phyloP scores from a whole-genome alignment of 2,888 invertebrate genomes.

The Oscheius sp. region DNA sequence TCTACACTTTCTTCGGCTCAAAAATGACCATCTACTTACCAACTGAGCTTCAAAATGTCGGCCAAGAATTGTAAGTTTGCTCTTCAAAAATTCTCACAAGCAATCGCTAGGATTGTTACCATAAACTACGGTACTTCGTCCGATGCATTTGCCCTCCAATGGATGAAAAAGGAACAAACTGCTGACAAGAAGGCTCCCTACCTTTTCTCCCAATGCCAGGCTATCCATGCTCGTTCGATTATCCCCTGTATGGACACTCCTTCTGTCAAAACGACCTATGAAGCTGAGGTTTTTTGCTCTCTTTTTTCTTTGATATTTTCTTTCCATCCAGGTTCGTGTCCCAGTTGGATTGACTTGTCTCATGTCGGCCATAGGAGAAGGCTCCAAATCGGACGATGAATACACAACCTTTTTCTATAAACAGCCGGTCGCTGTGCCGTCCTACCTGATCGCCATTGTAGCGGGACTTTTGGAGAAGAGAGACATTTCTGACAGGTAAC shows the following conservation, averaged over 20 bases:
- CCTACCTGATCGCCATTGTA: conserved; percentile 88
- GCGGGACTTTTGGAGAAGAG: conserved; percentile 80
- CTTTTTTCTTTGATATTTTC: background rate
- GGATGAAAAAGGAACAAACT: conserved; percentile 87
- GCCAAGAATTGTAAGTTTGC: conserved; percentile 37
- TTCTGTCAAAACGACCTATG: conserved; percentile 85
- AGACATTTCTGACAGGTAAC: conserved; percentile 72
- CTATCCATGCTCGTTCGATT: conserved; percentile 75
- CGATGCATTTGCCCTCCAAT: conserved; percentile 80
- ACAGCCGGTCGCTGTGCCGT: conserved; percentile 82
- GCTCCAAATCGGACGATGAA: conserved; percentile 53
- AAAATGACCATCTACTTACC: conserved; percentile 54
- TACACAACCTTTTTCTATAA: conserved; percentile 60
- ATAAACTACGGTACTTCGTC: conserved; percentile 60
- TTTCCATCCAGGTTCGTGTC: conserved; percentile 77
- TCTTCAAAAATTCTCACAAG: too few species aligned
- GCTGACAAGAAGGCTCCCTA: conserved; percentile 79
- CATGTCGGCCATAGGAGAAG: conserved; percentile 81
- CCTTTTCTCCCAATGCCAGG: conserved; percentile 61
- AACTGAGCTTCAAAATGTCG: conserved; percentile 40
- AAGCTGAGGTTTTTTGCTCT: conserved; percentile 75
- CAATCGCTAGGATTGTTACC: conserved; percentile 34
- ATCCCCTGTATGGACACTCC: conserved; percentile 95
- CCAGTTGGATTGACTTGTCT: conserved; percentile 82
- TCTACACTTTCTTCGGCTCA: conserved; percentile 58